phyloP scores from a whole-genome alignment of 2,113 vertebrate genomes.

The Planiliza haematocheilus region DNA sequence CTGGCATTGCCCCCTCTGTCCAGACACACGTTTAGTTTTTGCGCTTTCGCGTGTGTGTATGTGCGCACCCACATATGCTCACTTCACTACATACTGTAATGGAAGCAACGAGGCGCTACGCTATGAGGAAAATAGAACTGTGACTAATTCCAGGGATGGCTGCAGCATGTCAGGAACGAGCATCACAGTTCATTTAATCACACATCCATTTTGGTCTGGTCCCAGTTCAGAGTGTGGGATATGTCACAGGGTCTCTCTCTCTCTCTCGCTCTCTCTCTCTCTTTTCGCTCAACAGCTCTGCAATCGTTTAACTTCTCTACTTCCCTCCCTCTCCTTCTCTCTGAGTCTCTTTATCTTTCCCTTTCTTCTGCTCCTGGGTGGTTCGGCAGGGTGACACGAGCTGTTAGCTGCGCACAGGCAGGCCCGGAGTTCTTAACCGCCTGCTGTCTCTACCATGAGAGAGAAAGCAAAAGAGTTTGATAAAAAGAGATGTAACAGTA shows the following conservation, averaged over 20 bases:
- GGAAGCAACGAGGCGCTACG: constrained; percentile 29
- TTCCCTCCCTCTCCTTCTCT: constrained; percentile 61
- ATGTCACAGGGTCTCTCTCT: constrained; percentile 67
- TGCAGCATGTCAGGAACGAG: constrained; percentile 61
- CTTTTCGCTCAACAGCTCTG: constrained; percentile 69
- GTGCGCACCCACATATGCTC: not conserved
- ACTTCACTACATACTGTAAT: constrained; percentile 42
- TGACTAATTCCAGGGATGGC: constrained; percentile 67
- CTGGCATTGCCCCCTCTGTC: constrained; percentile 28
- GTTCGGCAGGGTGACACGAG: constrained; percentile 73
- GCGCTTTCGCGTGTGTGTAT: not conserved
- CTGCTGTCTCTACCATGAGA: constrained; percentile 49
- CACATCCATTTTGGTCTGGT: constrained; percentile 67
- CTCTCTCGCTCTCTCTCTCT: constrained; percentile 46
- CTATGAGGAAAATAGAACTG: constrained; percentile 58
- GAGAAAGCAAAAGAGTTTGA: constrained; percentile 48
- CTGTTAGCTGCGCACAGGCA: constrained; percentile 67
- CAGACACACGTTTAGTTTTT: constrained; percentile 30
- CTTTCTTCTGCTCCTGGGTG: constrained; percentile 82
- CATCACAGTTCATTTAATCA: constrained; percentile 71
- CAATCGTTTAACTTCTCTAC: constrained; percentile 75
- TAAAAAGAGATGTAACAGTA: constrained; percentile 47
- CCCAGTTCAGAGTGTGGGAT: constrained; percentile 71
- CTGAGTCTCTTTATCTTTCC: constrained; percentile 70
- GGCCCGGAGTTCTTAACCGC: constrained; percentile 56